Conservation (phyloP, 2,888 invertebrate species). For the Herminia tarsipennalis region DNA sequence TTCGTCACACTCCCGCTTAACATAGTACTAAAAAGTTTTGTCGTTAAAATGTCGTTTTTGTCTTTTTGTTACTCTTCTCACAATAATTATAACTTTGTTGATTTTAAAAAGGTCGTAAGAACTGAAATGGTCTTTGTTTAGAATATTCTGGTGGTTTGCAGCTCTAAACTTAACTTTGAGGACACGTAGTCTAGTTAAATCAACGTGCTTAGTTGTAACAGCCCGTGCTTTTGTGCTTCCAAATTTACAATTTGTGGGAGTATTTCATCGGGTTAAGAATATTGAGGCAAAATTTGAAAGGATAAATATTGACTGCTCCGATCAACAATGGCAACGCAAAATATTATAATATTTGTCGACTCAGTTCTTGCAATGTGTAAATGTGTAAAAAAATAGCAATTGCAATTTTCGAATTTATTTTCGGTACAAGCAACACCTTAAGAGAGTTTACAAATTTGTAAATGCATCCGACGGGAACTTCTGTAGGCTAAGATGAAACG, state of each 20-base stretch:
- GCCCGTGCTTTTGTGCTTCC: not conserved
- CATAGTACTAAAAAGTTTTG: conserved; percentile 17
- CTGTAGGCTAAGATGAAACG: too few species aligned
- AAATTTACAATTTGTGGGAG: conserved; percentile 5
- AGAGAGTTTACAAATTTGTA: too few species aligned
- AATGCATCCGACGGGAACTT: too few species aligned
- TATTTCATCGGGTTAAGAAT: conserved; percentile 1
- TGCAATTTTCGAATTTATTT: not conserved
- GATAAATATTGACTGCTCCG: too few species aligned
- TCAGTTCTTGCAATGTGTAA: too few species aligned
- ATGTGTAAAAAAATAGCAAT: not conserved
- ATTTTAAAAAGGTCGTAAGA: conserved; percentile 11
- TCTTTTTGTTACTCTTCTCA: conserved; percentile 3
- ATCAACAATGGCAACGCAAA: too few species aligned
- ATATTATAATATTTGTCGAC: too few species aligned
- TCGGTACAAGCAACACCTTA: too few species aligned
- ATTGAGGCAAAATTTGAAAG: not conserved
- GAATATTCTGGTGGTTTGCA: conserved; percentile 8
- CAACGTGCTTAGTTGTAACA: conserved; percentile 8
- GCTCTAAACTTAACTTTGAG: conserved; percentile 16
- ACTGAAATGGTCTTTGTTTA: conserved; percentile 13
- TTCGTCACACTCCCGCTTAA: conserved; percentile 12
- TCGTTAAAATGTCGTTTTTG: conserved; percentile 14
- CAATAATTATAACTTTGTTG: conserved; percentile 3
- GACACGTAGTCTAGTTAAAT: conserved; percentile 10